Evolutionary conservation across 2,797 vertebrate genomes (phyloP).

Genomic region (Nyctibius grandis): DNA sequence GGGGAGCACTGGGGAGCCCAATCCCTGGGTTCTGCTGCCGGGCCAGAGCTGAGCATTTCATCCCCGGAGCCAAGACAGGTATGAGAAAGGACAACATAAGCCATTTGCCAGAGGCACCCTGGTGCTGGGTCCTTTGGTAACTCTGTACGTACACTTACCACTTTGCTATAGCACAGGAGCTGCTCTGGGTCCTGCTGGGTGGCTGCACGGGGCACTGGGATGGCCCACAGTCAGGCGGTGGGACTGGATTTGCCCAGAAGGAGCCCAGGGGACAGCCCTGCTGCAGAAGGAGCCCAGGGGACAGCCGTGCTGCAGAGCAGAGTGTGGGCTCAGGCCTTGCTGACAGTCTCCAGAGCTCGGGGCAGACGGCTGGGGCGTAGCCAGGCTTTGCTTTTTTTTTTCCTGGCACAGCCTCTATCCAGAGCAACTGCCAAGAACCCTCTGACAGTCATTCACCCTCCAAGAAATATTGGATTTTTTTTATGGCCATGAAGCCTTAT

Average conservation of each 20-base stretch:
- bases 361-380: neutral
- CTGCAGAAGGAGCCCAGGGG: neutral
- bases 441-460: neutral
- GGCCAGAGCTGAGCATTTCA: neutral
- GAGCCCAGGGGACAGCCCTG: neutral
- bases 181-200: neutral
- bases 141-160: neutral
- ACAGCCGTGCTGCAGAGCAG: neutral
- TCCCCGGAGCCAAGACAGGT: neutral
- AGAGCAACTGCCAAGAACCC: neutral
- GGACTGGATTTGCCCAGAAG: neutral
- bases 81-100: neutral
- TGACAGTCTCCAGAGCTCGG: neutral
- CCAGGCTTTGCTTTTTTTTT: neutral
- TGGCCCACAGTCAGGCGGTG: accelerated
- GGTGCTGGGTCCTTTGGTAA: too few relatives aligned
- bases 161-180: neutral
- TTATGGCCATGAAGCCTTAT: neutral
- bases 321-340: neutral
- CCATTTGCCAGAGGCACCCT: neutral
- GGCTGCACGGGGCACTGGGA: neutral
- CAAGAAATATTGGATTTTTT: neutral
- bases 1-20: neutral
- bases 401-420: neutral
- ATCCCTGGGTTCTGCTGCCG: neutral